phyloP scores from a whole-genome alignment of 1,140 invertebrate genomes.

The Condylostylus longicornis region DNA sequence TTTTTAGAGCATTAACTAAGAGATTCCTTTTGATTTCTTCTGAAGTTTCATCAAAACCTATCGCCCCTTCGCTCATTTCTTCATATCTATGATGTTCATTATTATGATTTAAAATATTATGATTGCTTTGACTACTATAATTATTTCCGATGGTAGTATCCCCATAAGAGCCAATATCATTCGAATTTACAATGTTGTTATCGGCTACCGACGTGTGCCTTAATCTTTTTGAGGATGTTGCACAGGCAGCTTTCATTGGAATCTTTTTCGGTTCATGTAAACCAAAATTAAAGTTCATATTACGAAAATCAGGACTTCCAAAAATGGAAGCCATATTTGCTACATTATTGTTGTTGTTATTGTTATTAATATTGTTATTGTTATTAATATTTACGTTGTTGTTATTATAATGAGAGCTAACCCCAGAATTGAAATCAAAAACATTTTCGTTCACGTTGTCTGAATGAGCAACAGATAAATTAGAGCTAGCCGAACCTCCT shows the following conservation, averaged over 20 bases:
- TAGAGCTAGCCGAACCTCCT: too few relatives aligned
- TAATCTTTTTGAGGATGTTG: too few relatives aligned
- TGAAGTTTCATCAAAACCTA: conserved; percentile 16
- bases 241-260: conserved; percentile 14
- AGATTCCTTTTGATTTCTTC: conserved; percentile 29
- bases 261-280: conserved; percentile 26
- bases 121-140: conserved; percentile 2
- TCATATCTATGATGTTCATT: too few relatives aligned
- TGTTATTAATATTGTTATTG: conserved; percentile 4
- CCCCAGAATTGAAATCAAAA: not conserved
- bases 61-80: too few relatives aligned
- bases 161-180: too few relatives aligned
- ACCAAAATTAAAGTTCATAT: conserved; percentile 25
- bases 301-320: conserved; percentile 8
- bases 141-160: conserved; percentile 20
- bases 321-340: not conserved
- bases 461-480: not conserved
- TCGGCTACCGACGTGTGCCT: too few relatives aligned
- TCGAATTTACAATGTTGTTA: too few relatives aligned
- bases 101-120: too few relatives aligned
- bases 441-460: not conserved
- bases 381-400: conserved; percentile 12
- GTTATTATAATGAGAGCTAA: too few relatives aligned
- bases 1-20: conserved; percentile 26
- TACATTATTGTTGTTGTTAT: not conserved